Evolutionary conservation across 2,888 invertebrate genomes (phyloP).

Genomic region (Tortricodes alternella): DNA sequence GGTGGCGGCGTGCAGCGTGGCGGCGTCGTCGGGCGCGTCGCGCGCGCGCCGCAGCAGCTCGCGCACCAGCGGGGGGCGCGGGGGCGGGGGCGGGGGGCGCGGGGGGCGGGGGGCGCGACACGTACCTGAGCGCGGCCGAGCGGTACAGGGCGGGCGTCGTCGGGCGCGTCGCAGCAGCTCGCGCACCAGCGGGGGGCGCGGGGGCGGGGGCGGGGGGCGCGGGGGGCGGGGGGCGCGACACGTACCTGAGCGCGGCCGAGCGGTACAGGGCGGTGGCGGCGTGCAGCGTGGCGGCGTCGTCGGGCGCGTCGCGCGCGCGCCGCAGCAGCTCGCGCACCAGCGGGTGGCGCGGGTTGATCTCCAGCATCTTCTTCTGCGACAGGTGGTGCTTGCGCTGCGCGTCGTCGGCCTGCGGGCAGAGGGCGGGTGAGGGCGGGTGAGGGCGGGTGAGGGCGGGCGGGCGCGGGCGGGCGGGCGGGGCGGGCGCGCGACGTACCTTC

Average conservation of each 20-base stretch:
- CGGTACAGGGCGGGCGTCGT: slow-evolving; percentile 94
- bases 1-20: slow-evolving; percentile 91
- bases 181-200: neutral
- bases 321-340: slow-evolving; percentile 93
- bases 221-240: neutral
- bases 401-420: slow-evolving; percentile 90
- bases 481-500: slow-evolving; percentile 79
- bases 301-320: slow-evolving; percentile 89
- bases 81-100: slow-evolving; percentile 55
- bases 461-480: neutral
- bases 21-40: slow-evolving; percentile 88
- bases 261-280: slow-evolving; percentile 95
- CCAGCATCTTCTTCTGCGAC: slow-evolving; percentile 97
- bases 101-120: too few species aligned
- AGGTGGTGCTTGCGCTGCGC: slow-evolving; percentile 94
- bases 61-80: slow-evolving; percentile 95
- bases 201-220: slow-evolving; percentile 36
- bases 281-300: slow-evolving; percentile 89
- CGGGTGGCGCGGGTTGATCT: slow-evolving; percentile 99
- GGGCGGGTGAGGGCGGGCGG: slow-evolving; percentile 45
- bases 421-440: neutral
- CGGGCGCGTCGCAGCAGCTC: slow-evolving; percentile 38
- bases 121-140: too few species aligned
- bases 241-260: slow-evolving; percentile 89
- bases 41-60: slow-evolving; percentile 93